A percentile compares a stretch with the other conserved stretches of the same genome.
These are phyloP conservation scores for Dryocosmus kuriphilus DNA, from an alignment of 2,888 invertebrate genomes.

Conservation along the genomic window DNA sequence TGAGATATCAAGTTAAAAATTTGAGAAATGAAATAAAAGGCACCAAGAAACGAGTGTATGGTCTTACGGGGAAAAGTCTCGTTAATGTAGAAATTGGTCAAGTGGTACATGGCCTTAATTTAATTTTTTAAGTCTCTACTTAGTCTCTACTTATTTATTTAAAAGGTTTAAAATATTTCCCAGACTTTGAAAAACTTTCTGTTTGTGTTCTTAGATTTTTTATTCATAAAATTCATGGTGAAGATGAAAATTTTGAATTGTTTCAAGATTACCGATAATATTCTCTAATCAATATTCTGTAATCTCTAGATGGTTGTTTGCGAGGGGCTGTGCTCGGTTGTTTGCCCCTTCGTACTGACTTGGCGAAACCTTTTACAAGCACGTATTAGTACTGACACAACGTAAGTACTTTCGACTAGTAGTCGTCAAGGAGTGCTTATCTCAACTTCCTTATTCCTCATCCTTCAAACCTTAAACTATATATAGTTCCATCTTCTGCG, in stretches of 20 bases:
- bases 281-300: slow-evolving; percentile 13
- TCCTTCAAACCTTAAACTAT: background rate
- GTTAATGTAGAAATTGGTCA: too few relatives aligned
- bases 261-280: background rate
- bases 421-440: slow-evolving; percentile 31
- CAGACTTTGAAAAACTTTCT: background rate
- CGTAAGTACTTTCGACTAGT: slow-evolving; percentile 3
- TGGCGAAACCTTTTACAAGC: slow-evolving; percentile 24
- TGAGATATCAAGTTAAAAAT: too few relatives aligned
- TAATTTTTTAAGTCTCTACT: too few relatives aligned
- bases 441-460: slow-evolving; percentile 31
- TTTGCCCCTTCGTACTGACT: slow-evolving; percentile 19
- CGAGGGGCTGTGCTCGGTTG: too few relatives aligned
- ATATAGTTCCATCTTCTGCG: background rate
- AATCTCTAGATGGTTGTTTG: slow-evolving; percentile 30
- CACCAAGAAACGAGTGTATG: too few relatives aligned
- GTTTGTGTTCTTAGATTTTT: background rate
- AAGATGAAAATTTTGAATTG: background rate
- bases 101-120: too few relatives aligned
- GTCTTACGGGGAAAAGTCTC: too few relatives aligned
- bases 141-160: background rate
- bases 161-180: background rate
- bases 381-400: slow-evolving; percentile 12
- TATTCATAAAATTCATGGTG: background rate
- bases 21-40: too few relatives aligned